phyloP scores from a whole-genome alignment of 2,797 vertebrate genomes.

The Vespertilio murinus region DNA sequence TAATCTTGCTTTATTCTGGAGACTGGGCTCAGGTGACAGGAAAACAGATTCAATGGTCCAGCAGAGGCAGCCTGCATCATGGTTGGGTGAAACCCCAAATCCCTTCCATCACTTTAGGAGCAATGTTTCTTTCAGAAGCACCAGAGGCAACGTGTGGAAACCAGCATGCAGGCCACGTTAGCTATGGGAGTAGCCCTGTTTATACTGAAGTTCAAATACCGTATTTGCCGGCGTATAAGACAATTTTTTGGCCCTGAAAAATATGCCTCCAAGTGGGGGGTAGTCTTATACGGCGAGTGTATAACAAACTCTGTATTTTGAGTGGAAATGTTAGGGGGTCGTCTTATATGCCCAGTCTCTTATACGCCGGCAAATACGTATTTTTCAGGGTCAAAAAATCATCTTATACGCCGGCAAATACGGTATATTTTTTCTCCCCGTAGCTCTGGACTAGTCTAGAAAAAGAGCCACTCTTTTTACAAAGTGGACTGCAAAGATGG shows the following conservation, averaged over 20 bases:
- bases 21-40: background rate
- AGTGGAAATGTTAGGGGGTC: too few relatives aligned
- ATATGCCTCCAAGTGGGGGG: too few relatives aligned
- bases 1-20: background rate
- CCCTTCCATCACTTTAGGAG: background rate
- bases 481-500: background rate
- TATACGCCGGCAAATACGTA: too few relatives aligned
- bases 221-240: too few relatives aligned
- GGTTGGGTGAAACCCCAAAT: slow-evolving; percentile 51
- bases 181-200: background rate
- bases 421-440: background rate
- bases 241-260: too few relatives aligned
- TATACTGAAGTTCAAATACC: background rate
- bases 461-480: background rate
- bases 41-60: background rate
- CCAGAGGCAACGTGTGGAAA: background rate
- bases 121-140: slow-evolving; percentile 43
- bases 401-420: too few relatives aligned
- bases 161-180: slow-evolving; percentile 25
- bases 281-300: too few relatives aligned
- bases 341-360: too few relatives aligned
- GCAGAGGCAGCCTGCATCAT: background rate
- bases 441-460: background rate
- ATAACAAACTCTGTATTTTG: too few relatives aligned
- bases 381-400: too few relatives aligned